phyloP scores from a whole-genome alignment of 2,888 invertebrate species.

The Pelosia muscerda region DNA sequence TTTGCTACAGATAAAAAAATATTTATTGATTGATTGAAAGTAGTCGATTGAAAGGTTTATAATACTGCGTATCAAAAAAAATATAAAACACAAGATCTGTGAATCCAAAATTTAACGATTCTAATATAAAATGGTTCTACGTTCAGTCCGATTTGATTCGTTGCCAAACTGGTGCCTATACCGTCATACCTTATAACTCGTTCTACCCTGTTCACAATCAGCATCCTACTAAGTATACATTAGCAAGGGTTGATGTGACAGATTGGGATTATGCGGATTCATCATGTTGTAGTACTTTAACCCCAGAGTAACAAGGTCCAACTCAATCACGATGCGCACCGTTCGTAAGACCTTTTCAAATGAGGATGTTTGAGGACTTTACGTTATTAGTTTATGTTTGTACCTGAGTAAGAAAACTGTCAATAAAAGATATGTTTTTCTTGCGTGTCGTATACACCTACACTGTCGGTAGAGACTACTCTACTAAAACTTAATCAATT shows the following conservation, averaged over 20 bases:
- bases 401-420: neutral
- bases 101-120: too few relatives aligned
- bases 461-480: too few relatives aligned
- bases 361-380: neutral
- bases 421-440: too few relatives aligned
- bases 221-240: slow-evolving; percentile 6
- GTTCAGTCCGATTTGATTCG: too few relatives aligned
- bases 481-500: too few relatives aligned
- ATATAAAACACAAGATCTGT: too few relatives aligned
- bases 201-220: neutral
- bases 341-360: slow-evolving; percentile 3
- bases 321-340: neutral
- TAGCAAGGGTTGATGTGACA: slow-evolving; percentile 13
- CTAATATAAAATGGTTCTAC: too few relatives aligned
- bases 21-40: too few relatives aligned
- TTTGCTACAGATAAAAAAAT: too few relatives aligned
- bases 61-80: too few relatives aligned
- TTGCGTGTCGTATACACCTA: too few relatives aligned
- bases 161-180: neutral
- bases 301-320: neutral
- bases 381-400: neutral
- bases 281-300: neutral
- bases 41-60: too few relatives aligned
- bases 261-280: slow-evolving; percentile 14
- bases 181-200: neutral